phyloP scores from a whole-genome alignment of 2,888 invertebrate species.

The Tenthredo livida region DNA sequence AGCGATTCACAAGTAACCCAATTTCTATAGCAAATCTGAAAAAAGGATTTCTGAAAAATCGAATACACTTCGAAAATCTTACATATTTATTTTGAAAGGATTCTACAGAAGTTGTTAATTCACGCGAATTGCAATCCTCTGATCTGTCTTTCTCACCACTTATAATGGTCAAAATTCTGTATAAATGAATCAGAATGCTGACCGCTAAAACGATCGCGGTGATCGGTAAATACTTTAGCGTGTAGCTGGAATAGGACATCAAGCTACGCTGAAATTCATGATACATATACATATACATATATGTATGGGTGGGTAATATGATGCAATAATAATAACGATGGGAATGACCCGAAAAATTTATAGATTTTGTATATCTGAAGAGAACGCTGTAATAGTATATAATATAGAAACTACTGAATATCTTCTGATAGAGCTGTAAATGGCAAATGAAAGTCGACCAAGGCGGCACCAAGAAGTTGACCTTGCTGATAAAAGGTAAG shows the following conservation, averaged over 20 bases:
- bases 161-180: conserved; percentile 3
- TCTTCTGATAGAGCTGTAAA: neutral
- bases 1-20: neutral
- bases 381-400: neutral
- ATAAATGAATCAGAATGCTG: conserved; percentile 9
- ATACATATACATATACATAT: too few relatives aligned
- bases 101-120: conserved; percentile 5
- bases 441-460: neutral
- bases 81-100: neutral
- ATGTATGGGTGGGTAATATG: conserved; percentile 53
- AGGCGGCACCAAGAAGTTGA: neutral
- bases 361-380: neutral
- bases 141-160: neutral
- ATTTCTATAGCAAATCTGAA: neutral
- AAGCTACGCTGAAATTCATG: neutral
- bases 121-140: neutral
- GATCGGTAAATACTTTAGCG: neutral
- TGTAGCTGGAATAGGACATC: neutral
- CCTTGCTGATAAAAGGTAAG: conserved; percentile 20
- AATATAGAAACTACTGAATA: neutral
- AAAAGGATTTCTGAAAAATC: neutral
- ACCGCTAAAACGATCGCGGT: neutral
- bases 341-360: conserved; percentile 63
- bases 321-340: conserved; percentile 63
- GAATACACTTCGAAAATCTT: neutral